Percentiles rank a stretch among this genome's conserved stretches.
These are phyloP conservation scores for Helobdella robusta DNA, from an alignment of 2,888 invertebrate genomes.

Conservation along the genomic window DNA sequence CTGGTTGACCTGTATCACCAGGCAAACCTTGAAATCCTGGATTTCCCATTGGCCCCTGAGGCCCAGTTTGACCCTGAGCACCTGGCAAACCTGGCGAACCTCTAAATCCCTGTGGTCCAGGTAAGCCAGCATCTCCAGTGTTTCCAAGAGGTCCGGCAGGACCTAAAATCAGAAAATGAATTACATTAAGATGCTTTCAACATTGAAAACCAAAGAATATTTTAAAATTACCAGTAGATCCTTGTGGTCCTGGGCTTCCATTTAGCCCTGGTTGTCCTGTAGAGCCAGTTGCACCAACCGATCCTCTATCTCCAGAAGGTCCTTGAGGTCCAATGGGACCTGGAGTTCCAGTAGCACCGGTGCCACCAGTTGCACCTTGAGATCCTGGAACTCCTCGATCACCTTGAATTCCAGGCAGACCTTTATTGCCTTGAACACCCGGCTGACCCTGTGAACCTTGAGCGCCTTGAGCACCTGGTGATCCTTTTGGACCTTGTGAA, in stretches of 20 bases:
- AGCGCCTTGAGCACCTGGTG: conserved; percentile 20
- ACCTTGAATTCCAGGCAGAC: conserved; percentile 35
- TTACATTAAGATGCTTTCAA: background rate
- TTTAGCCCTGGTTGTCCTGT: conserved; percentile 24
- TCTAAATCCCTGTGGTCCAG: conserved; percentile 25
- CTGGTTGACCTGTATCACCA: conserved; percentile 23
- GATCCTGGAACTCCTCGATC: conserved; percentile 34
- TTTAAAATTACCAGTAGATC: background rate
- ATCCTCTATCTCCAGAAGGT: conserved; percentile 34
- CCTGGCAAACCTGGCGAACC: conserved; percentile 26
- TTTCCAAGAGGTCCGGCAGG: conserved; percentile 13
- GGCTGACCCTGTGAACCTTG: conserved; percentile 17
- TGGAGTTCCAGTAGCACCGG: conserved; percentile 25
- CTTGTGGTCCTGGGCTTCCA: conserved; percentile 20
- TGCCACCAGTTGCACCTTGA: conserved; percentile 27
- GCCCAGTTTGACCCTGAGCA: conserved; percentile 20
- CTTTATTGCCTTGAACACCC: conserved; percentile 37
- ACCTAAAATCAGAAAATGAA: background rate
- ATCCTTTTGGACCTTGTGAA: conserved; percentile 22
- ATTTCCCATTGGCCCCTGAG: conserved; percentile 15
- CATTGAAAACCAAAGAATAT: background rate
- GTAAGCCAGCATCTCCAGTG: conserved; percentile 22
- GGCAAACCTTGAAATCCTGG: conserved; percentile 17
- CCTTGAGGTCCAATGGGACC: conserved; percentile 25
- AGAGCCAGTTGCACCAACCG: conserved; percentile 26